Base-by-base conservation (phyloP, 2,888 invertebrate genomes). In the Spodoptera littoralis region DNA sequence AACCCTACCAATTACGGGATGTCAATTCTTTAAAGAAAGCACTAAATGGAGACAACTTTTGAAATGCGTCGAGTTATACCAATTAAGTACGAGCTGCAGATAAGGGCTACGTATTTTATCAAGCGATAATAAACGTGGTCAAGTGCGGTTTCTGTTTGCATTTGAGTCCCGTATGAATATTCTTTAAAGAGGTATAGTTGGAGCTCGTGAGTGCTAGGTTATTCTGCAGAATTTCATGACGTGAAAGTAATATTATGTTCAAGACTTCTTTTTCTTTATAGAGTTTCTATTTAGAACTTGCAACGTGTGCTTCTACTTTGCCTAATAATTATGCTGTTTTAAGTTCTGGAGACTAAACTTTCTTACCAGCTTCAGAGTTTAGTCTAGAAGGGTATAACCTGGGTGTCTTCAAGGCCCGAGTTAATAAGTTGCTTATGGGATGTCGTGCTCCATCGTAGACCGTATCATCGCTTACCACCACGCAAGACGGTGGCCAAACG, bases 71-170 rank as follows among this genome's bases (percentile, higher is more conserved):
- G 84, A 86, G 77, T 89, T 80, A 86, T 84, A 85, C 70, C 85
- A 91, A 92, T 91, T 91, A 91, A 84, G 80, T 81, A 78, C 71
- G 36, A 36, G 36, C 36, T 36, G 36, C 77, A 86, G 92, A 92
- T 93, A 92, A 92, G 89, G 89, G 88, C 87, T 77, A 60, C 69
- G 55, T 44, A 69, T 68, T 81, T 89, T 91, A 91, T 92, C 91
- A 83, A 59, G 59, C 85, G 88, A 89, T 90, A 91, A 90, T 87
- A 84, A 84, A 80, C 69, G 77, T 75, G 82, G 73, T 80, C 73
- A 79, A 80, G 80, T 80, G 80, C 76, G 76, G 60, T 68, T 18
- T 43, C 22, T 78, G 79, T 80, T 74, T 80, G 70, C 54, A 12
- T 27, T 70, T 51, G 55, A 65, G 65, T 78, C 59, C 65, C 61